Evolutionary conservation across 2,797 vertebrate species (phyloP).

Genomic region (Gobio occitaniae): DNA sequence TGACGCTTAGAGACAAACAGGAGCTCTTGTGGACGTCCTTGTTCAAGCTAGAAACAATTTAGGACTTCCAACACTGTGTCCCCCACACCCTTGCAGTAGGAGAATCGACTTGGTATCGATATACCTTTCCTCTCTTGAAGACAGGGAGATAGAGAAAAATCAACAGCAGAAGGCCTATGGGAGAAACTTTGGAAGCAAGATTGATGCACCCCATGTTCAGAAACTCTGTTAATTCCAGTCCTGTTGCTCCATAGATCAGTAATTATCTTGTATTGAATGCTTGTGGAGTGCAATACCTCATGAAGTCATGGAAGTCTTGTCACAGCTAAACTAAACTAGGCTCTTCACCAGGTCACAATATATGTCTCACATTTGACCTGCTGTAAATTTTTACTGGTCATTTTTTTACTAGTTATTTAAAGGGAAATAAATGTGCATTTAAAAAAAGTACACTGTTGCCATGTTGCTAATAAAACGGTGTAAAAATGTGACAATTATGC

Average conservation of each 20-base stretch:
- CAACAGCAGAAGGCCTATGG: constrained; percentile 49
- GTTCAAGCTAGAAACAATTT: constrained; percentile 54
- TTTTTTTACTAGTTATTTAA: neutral
- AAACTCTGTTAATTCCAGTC: constrained; percentile 59
- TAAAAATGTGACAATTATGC: neutral
- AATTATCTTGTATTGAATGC: constrained; percentile 62
- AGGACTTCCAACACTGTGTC: constrained; percentile 33
- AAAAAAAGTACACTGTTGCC: neutral
- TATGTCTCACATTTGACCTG: neutral
- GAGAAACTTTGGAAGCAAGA: constrained; percentile 51
- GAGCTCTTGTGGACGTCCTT: constrained; percentile 56
- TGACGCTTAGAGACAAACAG: constrained; percentile 56
- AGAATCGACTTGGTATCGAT: constrained; percentile 58
- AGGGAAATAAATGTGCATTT: neutral
- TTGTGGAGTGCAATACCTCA: constrained; percentile 28
- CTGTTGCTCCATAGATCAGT: constrained; percentile 58
- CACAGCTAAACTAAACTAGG: neutral
- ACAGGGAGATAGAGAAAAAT: constrained; percentile 54
- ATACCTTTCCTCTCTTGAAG: constrained; percentile 15
- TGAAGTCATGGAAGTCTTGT: constrained; percentile 34
- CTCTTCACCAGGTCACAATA: constrained; percentile 1
- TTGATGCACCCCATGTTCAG: constrained; percentile 56
- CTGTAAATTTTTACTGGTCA: neutral
- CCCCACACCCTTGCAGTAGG: constrained; percentile 54
- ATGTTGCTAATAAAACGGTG: neutral